Percentiles rank a stretch among this genome's conserved stretches.
Evolutionary conservation across 1,140 invertebrate species (phyloP).

Genomic region (Thalassaphorura encarpata): DNA sequence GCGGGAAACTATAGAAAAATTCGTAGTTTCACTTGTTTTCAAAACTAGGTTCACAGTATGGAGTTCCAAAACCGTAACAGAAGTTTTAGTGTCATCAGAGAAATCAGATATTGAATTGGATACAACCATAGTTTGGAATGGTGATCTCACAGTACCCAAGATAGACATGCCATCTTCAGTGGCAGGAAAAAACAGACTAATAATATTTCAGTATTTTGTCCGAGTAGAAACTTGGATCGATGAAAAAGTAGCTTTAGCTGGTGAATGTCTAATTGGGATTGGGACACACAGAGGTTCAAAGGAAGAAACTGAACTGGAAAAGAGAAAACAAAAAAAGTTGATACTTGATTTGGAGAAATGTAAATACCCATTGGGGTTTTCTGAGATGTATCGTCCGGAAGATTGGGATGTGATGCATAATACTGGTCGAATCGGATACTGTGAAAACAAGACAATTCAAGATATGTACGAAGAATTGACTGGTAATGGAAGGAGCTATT

Average conservation of each 20-base stretch:
- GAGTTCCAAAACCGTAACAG: neutral
- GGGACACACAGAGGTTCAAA: too few relatives aligned
- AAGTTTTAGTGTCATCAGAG: neutral
- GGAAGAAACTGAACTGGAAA: neutral
- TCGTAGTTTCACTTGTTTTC: neutral
- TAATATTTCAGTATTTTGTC: neutral
- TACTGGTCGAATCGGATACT: neutral
- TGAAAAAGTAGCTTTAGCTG: neutral
- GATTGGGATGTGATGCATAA: neutral
- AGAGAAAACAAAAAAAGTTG: neutral
- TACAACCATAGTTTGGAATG: neutral
- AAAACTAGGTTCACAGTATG: neutral
- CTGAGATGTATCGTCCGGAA: neutral
- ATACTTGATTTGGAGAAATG: neutral
- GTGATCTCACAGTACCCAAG: neutral
- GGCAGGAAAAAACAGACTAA: neutral
- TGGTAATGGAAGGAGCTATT: too few relatives aligned
- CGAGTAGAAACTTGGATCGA: neutral
- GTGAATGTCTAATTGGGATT: neutral
- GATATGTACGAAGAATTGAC: too few relatives aligned
- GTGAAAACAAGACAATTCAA: neutral
- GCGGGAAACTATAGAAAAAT: neutral
- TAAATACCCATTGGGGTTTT: neutral
- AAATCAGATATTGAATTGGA: neutral
- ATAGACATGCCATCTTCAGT: neutral